Percentiles rank a stretch among this genome's conserved stretches.
These are phyloP conservation scores for Heterotilapia buettikoferi DNA, from an alignment of 2,113 vertebrate species.

Conservation along the genomic window DNA sequence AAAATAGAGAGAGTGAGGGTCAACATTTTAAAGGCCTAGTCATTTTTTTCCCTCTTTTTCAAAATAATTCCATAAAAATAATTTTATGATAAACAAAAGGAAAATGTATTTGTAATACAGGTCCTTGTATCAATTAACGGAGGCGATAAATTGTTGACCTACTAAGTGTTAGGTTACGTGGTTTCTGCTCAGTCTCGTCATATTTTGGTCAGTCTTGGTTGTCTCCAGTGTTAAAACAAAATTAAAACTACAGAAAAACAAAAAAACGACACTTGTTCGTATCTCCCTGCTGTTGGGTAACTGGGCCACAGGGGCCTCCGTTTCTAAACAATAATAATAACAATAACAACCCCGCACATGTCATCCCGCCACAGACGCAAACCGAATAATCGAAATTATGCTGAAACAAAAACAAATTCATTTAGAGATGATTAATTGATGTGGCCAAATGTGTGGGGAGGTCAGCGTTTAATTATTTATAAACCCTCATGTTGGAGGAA, in stretches of 20 bases:
- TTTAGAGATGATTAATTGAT: constrained; percentile 52
- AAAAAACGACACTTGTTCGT: background rate
- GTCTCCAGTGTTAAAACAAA: background rate
- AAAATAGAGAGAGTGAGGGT: background rate
- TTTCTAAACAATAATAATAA: background rate
- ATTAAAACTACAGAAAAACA: background rate
- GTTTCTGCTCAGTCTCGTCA: background rate
- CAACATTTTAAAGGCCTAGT: background rate
- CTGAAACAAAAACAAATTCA: constrained; percentile 35
- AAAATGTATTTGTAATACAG: background rate
- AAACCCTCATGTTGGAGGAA: constrained; percentile 55
- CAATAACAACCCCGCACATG: background rate
- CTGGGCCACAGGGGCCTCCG: background rate
- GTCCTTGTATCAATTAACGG: background rate
- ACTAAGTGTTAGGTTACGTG: background rate
- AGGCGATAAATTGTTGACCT: background rate
- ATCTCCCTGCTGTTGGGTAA: background rate
- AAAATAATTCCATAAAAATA: background rate
- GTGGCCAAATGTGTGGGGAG: constrained; percentile 60
- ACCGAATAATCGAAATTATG: constrained; percentile 7
- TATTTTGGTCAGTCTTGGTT: background rate
- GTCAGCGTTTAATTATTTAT: constrained; percentile 61
- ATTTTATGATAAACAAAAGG: background rate
- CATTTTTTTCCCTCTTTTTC: background rate
- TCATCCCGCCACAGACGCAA: background rate